Evolutionary conservation across 2,888 invertebrate species (phyloP), one percentile per base, ranked within the genome.

Genomic region (Tetragonula carbonaria): DNA sequence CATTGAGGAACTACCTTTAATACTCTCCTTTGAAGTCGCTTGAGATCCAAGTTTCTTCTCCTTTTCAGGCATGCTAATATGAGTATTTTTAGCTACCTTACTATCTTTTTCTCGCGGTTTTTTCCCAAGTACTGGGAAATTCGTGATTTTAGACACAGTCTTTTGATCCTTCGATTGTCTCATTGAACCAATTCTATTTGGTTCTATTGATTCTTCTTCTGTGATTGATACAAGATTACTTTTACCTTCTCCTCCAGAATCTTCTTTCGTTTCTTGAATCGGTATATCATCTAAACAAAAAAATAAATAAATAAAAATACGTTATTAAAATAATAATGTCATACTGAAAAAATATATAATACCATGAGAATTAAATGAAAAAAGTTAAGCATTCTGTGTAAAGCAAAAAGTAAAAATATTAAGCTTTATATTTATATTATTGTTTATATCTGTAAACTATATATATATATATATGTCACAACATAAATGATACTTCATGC

Each of bases 251-350:
- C 95, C 94, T 45, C 90, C 91, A 16, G 95, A 95, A 79, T 96
- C 96, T 70, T 96, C 96, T 92, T 96, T 96, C 18, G 96, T 96
- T 71, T 96, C 96, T 95, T 98, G 98, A 92, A 98, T 98, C 70
- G 98, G 98, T 95, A 98, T 98, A 95, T 98, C 98, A 95, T 98
- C 98, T 98, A 95, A 78, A 96, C 84, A 86, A 75, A 80, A 38
- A 2, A 57, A 57, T 77, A 66, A 13, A 70, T 8, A 45, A 33
- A 33, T 51, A 70, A 38, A 63, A 73, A 76, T 50, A 50, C 23
- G 5, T 59, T 55, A 63, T 70, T 55, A 73, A 63, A 1, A 13
- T 6, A 14, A n/a, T 0, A 51, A 71, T 57, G 4, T 2, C 45
- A 65, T 55, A 28, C 23, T n/a, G 6, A n/a, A 73, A 65, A 62